Conservation (phyloP, 35 echinoderm and acorn worm species). For the Amphiura filiformis region DNA sequence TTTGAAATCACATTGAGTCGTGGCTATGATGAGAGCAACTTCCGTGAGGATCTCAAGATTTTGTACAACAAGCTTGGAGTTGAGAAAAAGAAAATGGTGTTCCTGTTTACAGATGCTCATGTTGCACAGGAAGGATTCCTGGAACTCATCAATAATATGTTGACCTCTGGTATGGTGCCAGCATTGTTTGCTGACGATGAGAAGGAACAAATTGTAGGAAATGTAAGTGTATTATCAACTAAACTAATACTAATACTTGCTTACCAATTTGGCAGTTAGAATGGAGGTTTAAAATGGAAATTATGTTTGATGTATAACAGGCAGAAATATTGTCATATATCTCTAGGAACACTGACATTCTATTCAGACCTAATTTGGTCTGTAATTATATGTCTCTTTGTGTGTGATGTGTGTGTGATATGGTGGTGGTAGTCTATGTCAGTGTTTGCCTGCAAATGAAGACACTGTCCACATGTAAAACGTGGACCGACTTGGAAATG, state of each 20-base stretch:
- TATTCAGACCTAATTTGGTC: too few species aligned
- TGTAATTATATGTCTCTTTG: too few species aligned
- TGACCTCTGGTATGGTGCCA: conserved; percentile 98
- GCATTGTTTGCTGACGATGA: conserved; percentile 94
- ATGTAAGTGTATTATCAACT: conserved; percentile 63
- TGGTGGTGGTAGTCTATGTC: too few species aligned
- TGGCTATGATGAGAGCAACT: conserved; percentile 96
- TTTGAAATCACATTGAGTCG: conserved; percentile 98
- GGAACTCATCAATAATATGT: conserved; percentile 99
- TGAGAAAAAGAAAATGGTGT: conserved; percentile 89
- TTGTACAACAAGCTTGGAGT: conserved; percentile 98
- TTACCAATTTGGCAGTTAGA: not conserved
- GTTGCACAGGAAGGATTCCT: conserved; percentile 96
- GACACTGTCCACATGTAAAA: too few species aligned
- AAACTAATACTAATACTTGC: not conserved
- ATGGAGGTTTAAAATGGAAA: not conserved
- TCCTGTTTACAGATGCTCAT: conserved; percentile 95
- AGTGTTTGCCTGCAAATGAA: too few species aligned
- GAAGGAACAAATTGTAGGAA: conserved; percentile 88
- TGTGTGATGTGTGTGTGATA: too few species aligned
- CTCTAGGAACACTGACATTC: too few species aligned
- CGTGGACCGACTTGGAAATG: too few species aligned
- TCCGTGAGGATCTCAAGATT: conserved; percentile 93
- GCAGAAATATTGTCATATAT: not conserved
- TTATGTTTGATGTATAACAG: not conserved